Percentiles rank a stretch among this genome's conserved stretches.
Conservation (phyloP, 1,140 invertebrate genomes). For the Papilio polyxenes region DNA sequence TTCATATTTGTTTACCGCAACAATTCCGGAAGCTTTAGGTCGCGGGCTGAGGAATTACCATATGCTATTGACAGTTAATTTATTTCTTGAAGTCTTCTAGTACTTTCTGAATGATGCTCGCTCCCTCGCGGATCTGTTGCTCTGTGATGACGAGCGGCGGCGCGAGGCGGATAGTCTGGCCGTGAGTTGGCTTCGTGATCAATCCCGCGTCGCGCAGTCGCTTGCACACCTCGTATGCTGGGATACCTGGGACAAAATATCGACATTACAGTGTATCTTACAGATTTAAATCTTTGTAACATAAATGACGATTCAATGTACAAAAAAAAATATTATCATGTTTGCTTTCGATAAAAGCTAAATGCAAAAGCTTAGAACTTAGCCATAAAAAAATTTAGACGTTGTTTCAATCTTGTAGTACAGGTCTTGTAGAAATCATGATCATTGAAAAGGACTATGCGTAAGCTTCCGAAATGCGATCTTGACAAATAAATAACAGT, state of each 20-base stretch:
- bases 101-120: constrained; percentile 90
- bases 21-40: constrained; percentile 10
- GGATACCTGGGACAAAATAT: constrained; percentile 81
- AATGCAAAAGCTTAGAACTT: too few relatives aligned
- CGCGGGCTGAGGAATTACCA: constrained; percentile 7
- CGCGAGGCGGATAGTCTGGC: constrained; percentile 96
- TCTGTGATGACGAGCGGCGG: constrained; percentile 96
- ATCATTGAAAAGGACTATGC: too few relatives aligned
- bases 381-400: too few relatives aligned
- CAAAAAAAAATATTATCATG: too few relatives aligned
- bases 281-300: too few relatives aligned
- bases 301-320: too few relatives aligned
- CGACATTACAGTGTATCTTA: background rate
- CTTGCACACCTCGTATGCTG: constrained; percentile 96
- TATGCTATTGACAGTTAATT: constrained; percentile 39
- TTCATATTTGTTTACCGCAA: background rate
- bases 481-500: too few relatives aligned
- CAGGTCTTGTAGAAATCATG: too few relatives aligned
- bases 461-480: too few relatives aligned
- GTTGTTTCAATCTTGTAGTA: too few relatives aligned
- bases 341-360: too few relatives aligned
- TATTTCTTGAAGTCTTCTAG: constrained; percentile 60
- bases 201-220: constrained; percentile 93
- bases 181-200: constrained; percentile 97
- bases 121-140: constrained; percentile 88